These are phyloP conservation scores for Calonectris borealis DNA, from an alignment of 2,113 vertebrate species.

Conservation along the genomic window DNA sequence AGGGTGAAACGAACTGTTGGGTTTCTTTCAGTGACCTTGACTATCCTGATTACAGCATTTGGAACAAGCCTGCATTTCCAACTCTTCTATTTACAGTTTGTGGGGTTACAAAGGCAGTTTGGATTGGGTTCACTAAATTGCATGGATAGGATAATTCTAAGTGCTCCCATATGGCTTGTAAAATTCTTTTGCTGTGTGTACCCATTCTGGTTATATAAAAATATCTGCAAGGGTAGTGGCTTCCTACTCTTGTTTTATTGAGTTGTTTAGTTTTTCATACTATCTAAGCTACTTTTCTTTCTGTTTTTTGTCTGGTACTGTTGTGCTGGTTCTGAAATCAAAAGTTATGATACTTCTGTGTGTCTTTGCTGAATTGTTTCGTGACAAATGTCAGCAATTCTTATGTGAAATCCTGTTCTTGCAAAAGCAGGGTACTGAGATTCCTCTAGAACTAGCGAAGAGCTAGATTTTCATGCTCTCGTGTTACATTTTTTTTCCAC, in stretches of 20 bases:
- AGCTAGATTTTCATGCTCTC: background rate
- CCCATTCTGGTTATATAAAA: rapidly evolving
- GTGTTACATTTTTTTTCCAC: background rate
- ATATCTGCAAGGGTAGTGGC: background rate
- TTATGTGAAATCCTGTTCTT: rapidly evolving
- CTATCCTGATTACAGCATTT: background rate
- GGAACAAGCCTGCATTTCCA: rapidly evolving
- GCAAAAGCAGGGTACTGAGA: background rate
- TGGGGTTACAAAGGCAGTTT: background rate
- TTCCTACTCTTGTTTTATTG: rapidly evolving
- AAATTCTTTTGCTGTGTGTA: background rate
- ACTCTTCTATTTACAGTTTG: background rate
- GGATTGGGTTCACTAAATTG: too few species aligned
- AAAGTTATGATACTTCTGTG: background rate
- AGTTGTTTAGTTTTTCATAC: background rate
- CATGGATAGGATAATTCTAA: too few species aligned
- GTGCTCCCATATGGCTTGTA: background rate
- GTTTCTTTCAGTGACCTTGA: background rate
- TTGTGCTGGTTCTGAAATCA: background rate
- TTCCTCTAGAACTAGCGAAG: background rate
- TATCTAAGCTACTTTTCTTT: background rate
- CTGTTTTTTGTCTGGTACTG: rapidly evolving
- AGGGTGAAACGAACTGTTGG: rapidly evolving
- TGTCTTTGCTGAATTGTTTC: background rate
- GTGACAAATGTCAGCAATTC: background rate